A percentile compares a stretch with the other conserved stretches of the same genome.
phyloP scores from a whole-genome alignment of 23 tunicate species.

The Clavelina lepadiformis region DNA sequence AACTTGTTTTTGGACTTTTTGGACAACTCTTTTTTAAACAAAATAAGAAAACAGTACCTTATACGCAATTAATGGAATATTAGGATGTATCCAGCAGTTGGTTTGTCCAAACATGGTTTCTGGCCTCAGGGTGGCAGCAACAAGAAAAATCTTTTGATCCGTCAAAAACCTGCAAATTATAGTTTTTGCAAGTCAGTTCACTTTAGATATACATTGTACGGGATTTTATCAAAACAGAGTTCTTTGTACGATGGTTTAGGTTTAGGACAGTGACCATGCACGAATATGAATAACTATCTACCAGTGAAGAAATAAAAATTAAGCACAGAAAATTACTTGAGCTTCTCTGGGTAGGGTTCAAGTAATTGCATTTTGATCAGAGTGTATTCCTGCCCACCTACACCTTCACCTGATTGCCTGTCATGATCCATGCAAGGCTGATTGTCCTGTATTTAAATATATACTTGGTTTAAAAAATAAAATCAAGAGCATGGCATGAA shows the following conservation, averaged over 20 bases:
- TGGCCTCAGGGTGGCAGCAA: constrained; percentile 95
- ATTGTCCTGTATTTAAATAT: constrained; percentile 78
- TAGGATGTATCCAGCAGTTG: constrained; percentile 94
- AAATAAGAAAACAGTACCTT: no score
- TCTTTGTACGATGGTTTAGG: no score
- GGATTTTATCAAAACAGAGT: no score
- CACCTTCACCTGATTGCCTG: constrained; percentile 97
- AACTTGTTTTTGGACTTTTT: no score
- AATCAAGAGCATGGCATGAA: background rate
- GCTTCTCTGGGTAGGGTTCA: constrained; percentile 80
- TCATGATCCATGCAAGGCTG: constrained; percentile 99
- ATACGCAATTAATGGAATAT: constrained; percentile 69
- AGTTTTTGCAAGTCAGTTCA: no score
- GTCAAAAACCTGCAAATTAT: constrained; percentile 24
- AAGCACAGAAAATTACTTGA: no score
- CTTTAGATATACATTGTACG: no score
- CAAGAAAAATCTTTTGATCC: constrained; percentile 46
- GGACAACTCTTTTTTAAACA: no score
- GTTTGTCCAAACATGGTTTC: constrained; percentile 99
- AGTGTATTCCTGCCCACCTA: constrained; percentile 95
- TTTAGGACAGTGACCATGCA: no score
- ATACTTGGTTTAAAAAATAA: background rate
- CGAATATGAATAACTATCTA: no score
- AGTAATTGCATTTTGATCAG: constrained; percentile 84
- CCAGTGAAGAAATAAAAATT: no score